Evolutionary conservation across 1,140 invertebrate species (phyloP).

Genomic region (Maniola jurtina): DNA sequence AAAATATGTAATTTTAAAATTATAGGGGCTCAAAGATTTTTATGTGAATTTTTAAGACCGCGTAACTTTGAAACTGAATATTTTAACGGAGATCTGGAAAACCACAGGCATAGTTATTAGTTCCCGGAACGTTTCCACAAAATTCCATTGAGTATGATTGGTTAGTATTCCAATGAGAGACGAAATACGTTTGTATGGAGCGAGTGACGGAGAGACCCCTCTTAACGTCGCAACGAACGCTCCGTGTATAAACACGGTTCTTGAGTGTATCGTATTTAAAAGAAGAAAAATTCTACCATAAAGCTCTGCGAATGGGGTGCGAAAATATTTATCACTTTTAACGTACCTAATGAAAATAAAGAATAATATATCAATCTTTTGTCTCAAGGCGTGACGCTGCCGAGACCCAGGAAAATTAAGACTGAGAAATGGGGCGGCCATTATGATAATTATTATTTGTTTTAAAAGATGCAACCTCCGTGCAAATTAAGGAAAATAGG

Average conservation of each 20-base stretch:
- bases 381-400: constrained; percentile 45
- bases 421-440: constrained; percentile 57
- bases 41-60: too few relatives aligned
- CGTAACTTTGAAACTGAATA: too few relatives aligned
- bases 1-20: too few relatives aligned
- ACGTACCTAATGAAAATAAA: constrained; percentile 62
- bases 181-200: too few relatives aligned
- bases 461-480: constrained; percentile 45
- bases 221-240: not conserved
- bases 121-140: too few relatives aligned
- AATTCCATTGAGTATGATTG: too few relatives aligned
- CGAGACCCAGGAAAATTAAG: constrained; percentile 55
- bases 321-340: constrained; percentile 61
- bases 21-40: too few relatives aligned
- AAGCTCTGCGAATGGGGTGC: constrained; percentile 29
- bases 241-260: not conserved
- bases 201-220: too few relatives aligned
- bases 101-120: too few relatives aligned
- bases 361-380: constrained; percentile 68
- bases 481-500: constrained; percentile 26
- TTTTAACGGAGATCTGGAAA: too few relatives aligned
- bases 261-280: not conserved
- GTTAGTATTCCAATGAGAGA: too few relatives aligned
- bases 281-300: constrained; percentile 2
- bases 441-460: constrained; percentile 70